phyloP scores from a whole-genome alignment of 2,888 invertebrate species.

The Dromius quadrimaculatus region DNA sequence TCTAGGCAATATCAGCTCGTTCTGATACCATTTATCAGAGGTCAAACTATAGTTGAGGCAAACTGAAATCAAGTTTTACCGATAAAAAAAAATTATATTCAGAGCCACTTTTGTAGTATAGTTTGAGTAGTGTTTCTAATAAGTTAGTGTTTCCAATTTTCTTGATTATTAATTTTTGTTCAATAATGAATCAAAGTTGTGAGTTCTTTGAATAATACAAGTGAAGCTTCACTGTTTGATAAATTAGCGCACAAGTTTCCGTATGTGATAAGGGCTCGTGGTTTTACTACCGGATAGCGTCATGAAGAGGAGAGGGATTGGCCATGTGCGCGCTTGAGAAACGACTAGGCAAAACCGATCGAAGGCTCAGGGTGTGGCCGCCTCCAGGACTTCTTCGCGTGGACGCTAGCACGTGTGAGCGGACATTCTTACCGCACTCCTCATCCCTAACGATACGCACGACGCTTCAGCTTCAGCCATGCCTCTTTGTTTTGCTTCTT shows the following conservation, averaged over 20 bases:
- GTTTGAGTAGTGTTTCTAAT: too few species aligned
- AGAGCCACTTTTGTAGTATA: too few species aligned
- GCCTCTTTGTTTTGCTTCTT: conserved; percentile 32
- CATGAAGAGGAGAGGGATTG: conserved; percentile 60
- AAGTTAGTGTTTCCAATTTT: too few species aligned
- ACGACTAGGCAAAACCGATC: conserved; percentile 67
- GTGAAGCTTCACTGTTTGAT: too few species aligned
- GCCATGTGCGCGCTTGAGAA: conserved; percentile 64
- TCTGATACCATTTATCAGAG: too few species aligned
- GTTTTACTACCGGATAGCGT: conserved; percentile 56
- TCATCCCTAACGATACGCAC: conserved; percentile 8
- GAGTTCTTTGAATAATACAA: too few species aligned
- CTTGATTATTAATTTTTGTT: too few species aligned
- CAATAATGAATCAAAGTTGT: too few species aligned
- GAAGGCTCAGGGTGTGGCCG: conserved; percentile 65
- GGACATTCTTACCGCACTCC: conserved; percentile 8
- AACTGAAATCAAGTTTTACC: too few species aligned
- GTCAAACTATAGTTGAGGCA: too few species aligned
- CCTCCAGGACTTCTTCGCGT: conserved; percentile 52
- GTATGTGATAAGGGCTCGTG: conserved; percentile 10
- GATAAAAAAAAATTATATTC: too few species aligned
- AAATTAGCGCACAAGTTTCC: background rate
- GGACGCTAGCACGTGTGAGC: conserved; percentile 11
- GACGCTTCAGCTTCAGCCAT: background rate
- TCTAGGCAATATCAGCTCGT: too few species aligned